Conservation (phyloP, 1,140 invertebrate genomes). For the Gonioctena quinquepunctata region DNA sequence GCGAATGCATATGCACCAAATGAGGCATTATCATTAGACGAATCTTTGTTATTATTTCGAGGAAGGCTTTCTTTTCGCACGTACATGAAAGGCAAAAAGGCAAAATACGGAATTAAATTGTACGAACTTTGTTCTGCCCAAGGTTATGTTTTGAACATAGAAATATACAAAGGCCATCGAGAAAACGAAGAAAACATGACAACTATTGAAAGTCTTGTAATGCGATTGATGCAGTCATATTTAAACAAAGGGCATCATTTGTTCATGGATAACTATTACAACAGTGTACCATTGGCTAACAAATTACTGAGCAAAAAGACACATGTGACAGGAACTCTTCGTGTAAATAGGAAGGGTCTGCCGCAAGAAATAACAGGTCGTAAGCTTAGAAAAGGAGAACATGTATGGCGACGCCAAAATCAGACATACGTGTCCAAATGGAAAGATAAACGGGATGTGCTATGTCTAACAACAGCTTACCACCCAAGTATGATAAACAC, state of each 20-base stretch:
- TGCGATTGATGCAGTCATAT: slow-evolving; percentile 7
- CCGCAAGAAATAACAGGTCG: neutral
- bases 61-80: slow-evolving; percentile 10
- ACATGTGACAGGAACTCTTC: slow-evolving; percentile 15
- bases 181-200: too few species aligned
- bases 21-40: slow-evolving; percentile 18
- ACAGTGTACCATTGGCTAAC: slow-evolving; percentile 19
- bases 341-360: slow-evolving; percentile 12
- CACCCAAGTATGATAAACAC: slow-evolving; percentile 16
- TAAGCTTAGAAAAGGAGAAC: slow-evolving; percentile 18
- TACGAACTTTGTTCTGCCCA: slow-evolving; percentile 4
- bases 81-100: slow-evolving; percentile 22
- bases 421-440: slow-evolving; percentile 43
- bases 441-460: slow-evolving; percentile 50
- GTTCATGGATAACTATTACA: slow-evolving; percentile 30
- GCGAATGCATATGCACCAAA: slow-evolving; percentile 5
- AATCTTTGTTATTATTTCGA: slow-evolving; percentile 19
- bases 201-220: neutral
- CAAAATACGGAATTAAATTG: slow-evolving; percentile 19
- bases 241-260: slow-evolving; percentile 19
- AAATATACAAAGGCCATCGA: slow-evolving; percentile 11
- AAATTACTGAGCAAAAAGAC: slow-evolving; percentile 17
- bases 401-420: slow-evolving; percentile 9
- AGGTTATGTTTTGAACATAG: slow-evolving; percentile 18
- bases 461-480: slow-evolving; percentile 37